phyloP scores from a whole-genome alignment of 1,140 invertebrate genomes.

The Hyles euphorbiae region DNA sequence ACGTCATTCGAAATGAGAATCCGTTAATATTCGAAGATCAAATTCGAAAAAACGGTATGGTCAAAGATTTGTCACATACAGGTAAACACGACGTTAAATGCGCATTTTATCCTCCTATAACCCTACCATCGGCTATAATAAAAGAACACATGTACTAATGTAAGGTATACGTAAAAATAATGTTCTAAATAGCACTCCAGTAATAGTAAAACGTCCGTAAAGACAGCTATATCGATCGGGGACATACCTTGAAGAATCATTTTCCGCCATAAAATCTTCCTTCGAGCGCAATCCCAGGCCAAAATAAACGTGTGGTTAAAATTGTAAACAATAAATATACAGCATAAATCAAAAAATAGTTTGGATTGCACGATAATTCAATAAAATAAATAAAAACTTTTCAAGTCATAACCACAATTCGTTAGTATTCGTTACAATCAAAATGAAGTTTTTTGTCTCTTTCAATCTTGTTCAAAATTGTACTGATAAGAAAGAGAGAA shows the following conservation, averaged over 20 bases:
- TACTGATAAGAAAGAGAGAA: slow-evolving; percentile 37
- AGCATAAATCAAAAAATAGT: slow-evolving; percentile 25
- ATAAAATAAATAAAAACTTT: slow-evolving; percentile 56
- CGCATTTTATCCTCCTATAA: neutral
- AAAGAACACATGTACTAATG: neutral
- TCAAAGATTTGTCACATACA: slow-evolving; percentile 36
- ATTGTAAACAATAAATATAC: slow-evolving; percentile 29
- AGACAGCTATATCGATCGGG: slow-evolving; percentile 67
- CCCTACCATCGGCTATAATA: neutral
- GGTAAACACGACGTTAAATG: slow-evolving; percentile 10
- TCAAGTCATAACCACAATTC: slow-evolving; percentile 60
- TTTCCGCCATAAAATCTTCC: slow-evolving; percentile 56
- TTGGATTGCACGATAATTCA: slow-evolving; percentile 49
- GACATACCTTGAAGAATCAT: slow-evolving; percentile 63
- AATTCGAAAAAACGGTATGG: slow-evolving; percentile 70
- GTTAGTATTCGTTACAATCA: slow-evolving; percentile 72
- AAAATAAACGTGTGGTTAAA: slow-evolving; percentile 29
- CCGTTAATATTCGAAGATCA: slow-evolving; percentile 72
- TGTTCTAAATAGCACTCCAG: no score
- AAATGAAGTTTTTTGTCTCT: slow-evolving; percentile 42
- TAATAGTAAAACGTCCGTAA: slow-evolving; percentile 20
- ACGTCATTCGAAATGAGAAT: slow-evolving; percentile 47
- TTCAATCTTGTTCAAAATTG: slow-evolving; percentile 12
- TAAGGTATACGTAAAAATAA: slow-evolving; percentile 11
- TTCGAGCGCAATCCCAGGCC: slow-evolving; percentile 9